Evolutionary conservation across 2,113 vertebrate species (phyloP), one percentile per base, ranked within the genome.

Genomic region (Dipodomys merriami): DNA sequence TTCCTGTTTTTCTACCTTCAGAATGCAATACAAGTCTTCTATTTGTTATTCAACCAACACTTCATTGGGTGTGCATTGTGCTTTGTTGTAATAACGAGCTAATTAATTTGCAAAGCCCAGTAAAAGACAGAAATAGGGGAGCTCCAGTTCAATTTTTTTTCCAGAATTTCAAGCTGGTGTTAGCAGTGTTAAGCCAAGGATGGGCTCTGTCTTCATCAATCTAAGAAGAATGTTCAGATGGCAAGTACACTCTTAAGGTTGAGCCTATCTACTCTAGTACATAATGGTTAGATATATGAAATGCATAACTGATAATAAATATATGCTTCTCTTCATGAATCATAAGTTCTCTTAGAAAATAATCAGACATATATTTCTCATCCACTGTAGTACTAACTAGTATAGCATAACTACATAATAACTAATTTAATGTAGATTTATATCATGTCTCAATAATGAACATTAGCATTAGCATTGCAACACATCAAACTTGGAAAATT

Each of bases 211-310:
- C 33, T 62, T 46, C 25, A 5, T 4, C 23, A 0, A 2, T 1
- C 2, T 23, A 25, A 7, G 5, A 39, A 92, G 71, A 67, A 6
- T 3, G 0, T 0, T 6, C 25, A 22, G 44, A 2, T 5, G 13
- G 22, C 12, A 2, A 10, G 20, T 0, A 4, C 0, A 10, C 1
- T 1, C 6, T 7, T 1, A 10, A 44, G 8, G 20, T 16, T 60
- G 30, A 35, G 5, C 62, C 19, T 57, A 13, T 27, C 19, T 39
- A 29, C 20, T 49, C 5, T 15, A 13, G 7, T 29, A 64, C 5
- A 7, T 12, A 72, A 57, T 71, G 29, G 53, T 29, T 60, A 39
- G 23, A 86, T 46, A 53, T 27, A 46, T 65, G 35, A 86, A 62
- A 86, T 11, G 68, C 3, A 30, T 39, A 35, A 74, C 0, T 44